These are phyloP conservation scores for Bufo gargarizans DNA, from an alignment of 2,113 vertebrate species.

Conservation along the genomic window DNA sequence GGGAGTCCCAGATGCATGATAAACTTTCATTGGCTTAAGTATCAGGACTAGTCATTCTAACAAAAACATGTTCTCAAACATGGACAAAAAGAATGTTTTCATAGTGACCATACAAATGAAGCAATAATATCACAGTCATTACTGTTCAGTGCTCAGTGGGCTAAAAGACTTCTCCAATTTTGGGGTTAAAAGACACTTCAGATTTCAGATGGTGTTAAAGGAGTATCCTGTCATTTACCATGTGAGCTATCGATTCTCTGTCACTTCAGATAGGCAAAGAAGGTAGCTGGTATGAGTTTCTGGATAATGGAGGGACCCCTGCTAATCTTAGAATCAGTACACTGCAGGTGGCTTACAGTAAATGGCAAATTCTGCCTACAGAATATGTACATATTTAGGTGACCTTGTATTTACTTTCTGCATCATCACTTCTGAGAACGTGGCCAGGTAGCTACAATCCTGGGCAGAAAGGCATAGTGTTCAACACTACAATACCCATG, in stretches of 20 bases:
- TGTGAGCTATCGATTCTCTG: background rate
- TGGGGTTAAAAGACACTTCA: background rate
- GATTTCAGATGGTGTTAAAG: background rate
- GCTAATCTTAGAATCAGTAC: background rate
- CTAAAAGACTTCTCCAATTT: background rate
- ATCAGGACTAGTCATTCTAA: too few species aligned
- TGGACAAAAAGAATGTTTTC: background rate
- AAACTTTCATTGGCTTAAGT: too few species aligned
- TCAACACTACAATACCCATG: background rate
- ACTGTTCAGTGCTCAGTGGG: background rate
- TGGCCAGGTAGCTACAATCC: too few species aligned
- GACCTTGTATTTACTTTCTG: background rate
- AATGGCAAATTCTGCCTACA: background rate
- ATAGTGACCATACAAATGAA: background rate
- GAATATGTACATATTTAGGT: background rate
- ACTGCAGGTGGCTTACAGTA: background rate
- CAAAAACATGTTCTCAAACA: too few species aligned
- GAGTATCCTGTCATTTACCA: background rate
- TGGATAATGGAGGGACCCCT: background rate
- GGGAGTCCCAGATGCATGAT: too few species aligned
- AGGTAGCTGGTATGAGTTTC: background rate
- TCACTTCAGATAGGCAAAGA: background rate
- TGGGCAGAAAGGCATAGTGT: background rate
- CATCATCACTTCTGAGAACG: background rate
- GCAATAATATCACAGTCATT: too few species aligned